Percentiles rank a stretch among this genome's conserved stretches.
Conservation (phyloP, 2,888 invertebrate species). For the Elgonia sp. region DNA sequence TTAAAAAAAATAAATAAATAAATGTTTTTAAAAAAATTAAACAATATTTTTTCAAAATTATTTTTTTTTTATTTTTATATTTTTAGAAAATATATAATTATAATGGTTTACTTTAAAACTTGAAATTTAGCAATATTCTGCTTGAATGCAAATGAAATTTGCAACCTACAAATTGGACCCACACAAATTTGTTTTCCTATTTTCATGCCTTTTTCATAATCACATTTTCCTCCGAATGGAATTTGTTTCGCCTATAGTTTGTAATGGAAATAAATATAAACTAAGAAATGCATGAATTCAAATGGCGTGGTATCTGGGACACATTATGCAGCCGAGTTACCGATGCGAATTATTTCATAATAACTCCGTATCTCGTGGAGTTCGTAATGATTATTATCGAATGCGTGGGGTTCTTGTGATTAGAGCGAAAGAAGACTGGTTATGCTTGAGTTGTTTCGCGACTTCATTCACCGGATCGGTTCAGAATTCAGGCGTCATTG, state of each 20-base stretch:
- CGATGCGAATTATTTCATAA: constrained; percentile 67
- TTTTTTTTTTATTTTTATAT: no score
- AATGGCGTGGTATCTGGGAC: constrained; percentile 67
- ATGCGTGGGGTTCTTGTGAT: constrained; percentile 57
- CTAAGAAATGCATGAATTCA: constrained; percentile 40
- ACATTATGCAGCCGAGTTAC: constrained; percentile 65
- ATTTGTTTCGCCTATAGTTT: constrained; percentile 26
- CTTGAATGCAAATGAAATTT: no score
- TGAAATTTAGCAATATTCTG: no score
- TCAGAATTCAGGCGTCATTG: constrained; percentile 66
- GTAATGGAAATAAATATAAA: constrained; percentile 49
- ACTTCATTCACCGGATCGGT: constrained; percentile 63
- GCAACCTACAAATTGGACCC: neutral
- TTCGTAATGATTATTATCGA: constrained; percentile 73
- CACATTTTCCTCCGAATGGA: constrained; percentile 3
- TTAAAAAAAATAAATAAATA: no score
- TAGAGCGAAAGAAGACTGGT: constrained; percentile 69
- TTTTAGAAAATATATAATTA: no score
- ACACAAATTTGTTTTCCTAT: constrained; percentile 7
- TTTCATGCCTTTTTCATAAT: constrained; percentile 5
- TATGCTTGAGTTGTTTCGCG: constrained; percentile 56
- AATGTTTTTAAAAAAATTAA: no score
- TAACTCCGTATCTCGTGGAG: constrained; percentile 64
- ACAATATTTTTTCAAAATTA: no score
- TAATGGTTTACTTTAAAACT: no score